phyloP scores from a whole-genome alignment of 2,888 invertebrate species.

The Meandrusa payeni region DNA sequence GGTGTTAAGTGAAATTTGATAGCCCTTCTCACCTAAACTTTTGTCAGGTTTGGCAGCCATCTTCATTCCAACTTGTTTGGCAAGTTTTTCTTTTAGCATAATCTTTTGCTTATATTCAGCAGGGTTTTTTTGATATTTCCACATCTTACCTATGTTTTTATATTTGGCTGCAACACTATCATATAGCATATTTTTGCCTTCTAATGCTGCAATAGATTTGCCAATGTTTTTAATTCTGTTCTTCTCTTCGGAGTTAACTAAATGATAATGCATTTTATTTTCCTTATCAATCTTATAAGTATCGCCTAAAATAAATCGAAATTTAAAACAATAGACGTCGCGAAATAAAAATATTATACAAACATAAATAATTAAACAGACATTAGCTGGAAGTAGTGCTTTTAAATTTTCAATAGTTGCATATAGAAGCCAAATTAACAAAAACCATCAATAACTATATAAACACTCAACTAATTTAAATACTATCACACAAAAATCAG shows the following conservation, averaged over 20 bases:
- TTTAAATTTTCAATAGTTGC: background rate
- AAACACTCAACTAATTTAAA: background rate
- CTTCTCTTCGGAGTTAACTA: constrained; percentile 55
- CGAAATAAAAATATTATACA: no score
- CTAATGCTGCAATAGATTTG: constrained; percentile 66
- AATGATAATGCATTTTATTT: constrained; percentile 50
- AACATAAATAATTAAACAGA: no score
- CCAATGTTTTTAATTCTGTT: constrained; percentile 66
- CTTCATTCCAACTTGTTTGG: constrained; percentile 51
- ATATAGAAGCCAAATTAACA: constrained; percentile 9
- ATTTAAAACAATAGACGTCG: background rate
- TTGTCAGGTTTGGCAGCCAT: constrained; percentile 44
- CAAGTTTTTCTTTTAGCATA: constrained; percentile 58
- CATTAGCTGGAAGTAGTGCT: no score
- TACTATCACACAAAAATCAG: background rate
- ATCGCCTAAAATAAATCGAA: constrained; percentile 52
- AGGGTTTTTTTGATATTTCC: constrained; percentile 53
- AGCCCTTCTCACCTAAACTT: constrained; percentile 43
- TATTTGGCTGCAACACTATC: constrained; percentile 47
- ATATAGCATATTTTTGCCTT: constrained; percentile 61
- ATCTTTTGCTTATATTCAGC: constrained; percentile 51
- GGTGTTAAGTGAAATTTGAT: constrained; percentile 1
- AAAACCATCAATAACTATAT: constrained; percentile 6
- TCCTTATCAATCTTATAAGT: constrained; percentile 42
- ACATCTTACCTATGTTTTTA: constrained; percentile 51